A percentile compares a stretch with the other conserved stretches of the same genome.
Conservation (phyloP, 2,113 vertebrate genomes). For the Osmerus eperlanus region DNA sequence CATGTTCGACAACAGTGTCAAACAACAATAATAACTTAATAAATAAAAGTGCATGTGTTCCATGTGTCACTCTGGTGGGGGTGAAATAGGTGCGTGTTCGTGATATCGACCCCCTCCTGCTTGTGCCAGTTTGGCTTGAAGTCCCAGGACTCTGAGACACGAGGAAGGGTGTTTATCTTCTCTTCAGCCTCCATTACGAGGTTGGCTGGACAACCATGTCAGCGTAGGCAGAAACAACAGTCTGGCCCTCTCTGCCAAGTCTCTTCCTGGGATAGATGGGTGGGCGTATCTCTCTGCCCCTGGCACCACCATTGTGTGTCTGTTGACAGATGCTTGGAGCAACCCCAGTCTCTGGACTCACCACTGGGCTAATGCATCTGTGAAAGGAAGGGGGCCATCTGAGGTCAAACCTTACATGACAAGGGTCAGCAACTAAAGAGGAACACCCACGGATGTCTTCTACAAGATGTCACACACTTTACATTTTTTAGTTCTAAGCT, state of each 20-base stretch:
- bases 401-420: background rate
- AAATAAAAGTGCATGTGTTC: background rate
- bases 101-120: conserved; percentile 22
- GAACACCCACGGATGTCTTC: too few species aligned
- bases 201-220: conserved; percentile 19
- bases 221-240: conserved; percentile 29
- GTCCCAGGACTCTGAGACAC: conserved; percentile 19
- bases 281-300: conserved; percentile 17
- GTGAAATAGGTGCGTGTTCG: conserved; percentile 34
- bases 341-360: conserved; percentile 1
- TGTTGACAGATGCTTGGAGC: conserved; percentile 18
- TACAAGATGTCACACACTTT: too few species aligned
- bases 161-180: background rate
- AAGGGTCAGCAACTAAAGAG: background rate
- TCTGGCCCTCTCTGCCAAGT: conserved; percentile 8
- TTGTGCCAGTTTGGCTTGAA: conserved; percentile 28
- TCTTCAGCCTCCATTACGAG: conserved; percentile 11
- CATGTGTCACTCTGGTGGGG: conserved; percentile 26
- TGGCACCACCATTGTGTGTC: conserved; percentile 7
- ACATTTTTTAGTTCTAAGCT: too few species aligned
- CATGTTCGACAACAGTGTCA: too few species aligned
- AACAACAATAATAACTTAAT: too few species aligned
- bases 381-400: background rate
- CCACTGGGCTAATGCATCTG: background rate
- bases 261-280: background rate